Evolutionary conservation across 2,113 vertebrate species (phyloP).

Genomic region (Siphamia tubifer): DNA sequence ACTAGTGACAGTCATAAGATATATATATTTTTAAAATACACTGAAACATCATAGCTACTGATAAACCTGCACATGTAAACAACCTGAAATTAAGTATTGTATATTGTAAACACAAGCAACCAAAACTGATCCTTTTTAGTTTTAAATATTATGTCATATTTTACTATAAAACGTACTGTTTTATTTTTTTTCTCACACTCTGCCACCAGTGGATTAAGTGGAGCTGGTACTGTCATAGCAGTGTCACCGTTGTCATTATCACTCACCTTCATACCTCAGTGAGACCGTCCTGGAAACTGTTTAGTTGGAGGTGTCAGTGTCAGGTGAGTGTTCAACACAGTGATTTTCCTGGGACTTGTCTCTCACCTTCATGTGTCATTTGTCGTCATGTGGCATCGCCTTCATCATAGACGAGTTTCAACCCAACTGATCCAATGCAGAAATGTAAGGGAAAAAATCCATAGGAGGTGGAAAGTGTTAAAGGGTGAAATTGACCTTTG

Average conservation of each 20-base stretch:
- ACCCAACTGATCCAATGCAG: background rate
- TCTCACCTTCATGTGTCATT: conserved; percentile 42
- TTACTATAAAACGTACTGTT: too few species aligned
- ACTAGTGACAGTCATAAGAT: too few species aligned
- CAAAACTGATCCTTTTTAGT: too few species aligned
- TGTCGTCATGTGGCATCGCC: background rate
- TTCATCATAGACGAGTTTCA: background rate
- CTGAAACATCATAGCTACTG: too few species aligned
- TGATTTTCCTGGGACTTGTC: conserved; percentile 27
- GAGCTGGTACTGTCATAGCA: conserved; percentile 10
- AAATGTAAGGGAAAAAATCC: conserved; percentile 28
- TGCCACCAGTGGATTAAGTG: too few species aligned
- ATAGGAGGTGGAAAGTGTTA: conserved; percentile 12
- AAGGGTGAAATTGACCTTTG: conserved; percentile 40
- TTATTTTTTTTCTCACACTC: too few species aligned
- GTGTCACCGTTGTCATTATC: conserved; percentile 41
- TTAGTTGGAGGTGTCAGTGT: conserved; percentile 35
- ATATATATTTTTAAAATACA: too few species aligned
- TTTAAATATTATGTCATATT: too few species aligned
- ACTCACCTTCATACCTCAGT: conserved; percentile 33
- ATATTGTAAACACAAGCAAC: too few species aligned
- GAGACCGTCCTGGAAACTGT: conserved; percentile 22
- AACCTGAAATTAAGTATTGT: too few species aligned
- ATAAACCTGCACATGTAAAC: too few species aligned
- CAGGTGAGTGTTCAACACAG: background rate